phyloP scores from a whole-genome alignment of 2,113 vertebrate species.

The Xerus inauris region DNA sequence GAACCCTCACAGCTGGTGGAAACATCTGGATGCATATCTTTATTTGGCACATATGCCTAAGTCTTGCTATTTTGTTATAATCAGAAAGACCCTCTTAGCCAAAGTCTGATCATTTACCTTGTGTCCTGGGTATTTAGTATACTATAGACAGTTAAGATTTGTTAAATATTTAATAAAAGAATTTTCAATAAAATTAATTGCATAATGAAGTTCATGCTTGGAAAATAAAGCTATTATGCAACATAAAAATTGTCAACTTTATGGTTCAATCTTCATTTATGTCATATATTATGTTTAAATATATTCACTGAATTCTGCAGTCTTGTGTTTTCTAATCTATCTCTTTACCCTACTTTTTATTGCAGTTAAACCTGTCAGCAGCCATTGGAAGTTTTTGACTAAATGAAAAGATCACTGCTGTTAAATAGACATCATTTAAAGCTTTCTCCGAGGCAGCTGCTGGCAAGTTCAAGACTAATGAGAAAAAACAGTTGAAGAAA shows the following conservation, averaged over 20 bases:
- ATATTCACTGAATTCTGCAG: neutral
- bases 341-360: neutral
- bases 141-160: neutral
- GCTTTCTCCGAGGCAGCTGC: neutral
- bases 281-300: neutral
- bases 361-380: neutral
- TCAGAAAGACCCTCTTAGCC: neutral
- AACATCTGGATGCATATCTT: neutral
- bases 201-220: neutral
- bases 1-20: too few species aligned
- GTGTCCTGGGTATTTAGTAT: neutral
- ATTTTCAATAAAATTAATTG: neutral
- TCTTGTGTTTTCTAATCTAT: neutral
- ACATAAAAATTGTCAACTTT: neutral
- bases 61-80: neutral
- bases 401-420: neutral
- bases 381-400: neutral
- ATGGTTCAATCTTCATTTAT: neutral
- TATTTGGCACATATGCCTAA: neutral
- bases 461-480: neutral
- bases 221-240: neutral
- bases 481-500: neutral
- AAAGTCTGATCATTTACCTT: neutral
- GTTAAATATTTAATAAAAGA: constrained; percentile 26
- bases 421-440: constrained; percentile 23